A percentile compares a stretch with the other conserved stretches of the same genome.
These are phyloP conservation scores for Rhineura floridana DNA, from an alignment of 2,113 vertebrate species.

Conservation along the genomic window DNA sequence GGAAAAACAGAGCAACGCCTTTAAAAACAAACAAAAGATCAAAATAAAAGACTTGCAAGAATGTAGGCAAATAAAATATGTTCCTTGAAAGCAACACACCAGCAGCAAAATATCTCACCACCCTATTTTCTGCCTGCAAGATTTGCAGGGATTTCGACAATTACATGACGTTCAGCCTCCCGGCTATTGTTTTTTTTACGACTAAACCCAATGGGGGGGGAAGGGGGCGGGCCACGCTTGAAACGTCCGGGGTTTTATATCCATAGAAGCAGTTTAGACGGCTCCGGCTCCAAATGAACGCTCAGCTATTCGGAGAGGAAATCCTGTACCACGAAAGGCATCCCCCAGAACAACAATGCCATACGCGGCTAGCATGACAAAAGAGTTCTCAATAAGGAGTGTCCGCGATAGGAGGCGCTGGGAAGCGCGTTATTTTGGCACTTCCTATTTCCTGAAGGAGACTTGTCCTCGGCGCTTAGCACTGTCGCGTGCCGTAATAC, in stretches of 20 bases:
- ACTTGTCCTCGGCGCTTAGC: too few relatives aligned
- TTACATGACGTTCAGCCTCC: too few relatives aligned
- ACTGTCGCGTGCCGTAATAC: background rate
- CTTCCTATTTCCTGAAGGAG: constrained; percentile 58
- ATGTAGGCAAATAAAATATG: constrained; percentile 20
- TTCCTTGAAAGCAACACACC: background rate
- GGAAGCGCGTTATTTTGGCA: background rate
- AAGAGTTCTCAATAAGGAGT: constrained; percentile 53
- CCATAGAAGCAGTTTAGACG: too few relatives aligned
- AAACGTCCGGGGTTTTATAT: too few relatives aligned
- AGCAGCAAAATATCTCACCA: background rate
- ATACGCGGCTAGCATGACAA: constrained; percentile 60
- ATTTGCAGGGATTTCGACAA: background rate
- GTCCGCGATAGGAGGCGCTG: constrained; percentile 46
- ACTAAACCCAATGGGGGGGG: too few relatives aligned
- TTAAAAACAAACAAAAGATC: background rate
- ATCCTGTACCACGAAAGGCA: constrained; percentile 63
- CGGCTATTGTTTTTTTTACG: too few relatives aligned
- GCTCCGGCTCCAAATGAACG: background rate
- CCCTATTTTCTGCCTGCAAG: background rate
- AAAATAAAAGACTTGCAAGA: background rate
- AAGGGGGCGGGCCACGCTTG: too few relatives aligned
- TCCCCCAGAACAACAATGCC: constrained; percentile 41
- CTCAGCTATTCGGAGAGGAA: constrained; percentile 65
- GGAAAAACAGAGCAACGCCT: too few relatives aligned